Evolutionary conservation across 2,888 invertebrate species (phyloP).

Genomic region (Tiphia femorata): DNA sequence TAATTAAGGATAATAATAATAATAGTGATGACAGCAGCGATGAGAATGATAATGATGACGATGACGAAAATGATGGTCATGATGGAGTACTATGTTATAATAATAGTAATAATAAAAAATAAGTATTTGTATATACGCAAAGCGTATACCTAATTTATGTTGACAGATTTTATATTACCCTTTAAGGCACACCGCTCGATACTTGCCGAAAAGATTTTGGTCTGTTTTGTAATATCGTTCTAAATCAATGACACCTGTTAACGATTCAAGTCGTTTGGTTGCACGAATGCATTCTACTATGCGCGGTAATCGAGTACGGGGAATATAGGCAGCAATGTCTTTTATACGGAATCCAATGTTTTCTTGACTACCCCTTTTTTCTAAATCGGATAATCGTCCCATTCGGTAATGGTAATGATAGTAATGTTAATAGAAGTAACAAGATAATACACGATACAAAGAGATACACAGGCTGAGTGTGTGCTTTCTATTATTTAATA

Average conservation of each 20-base stretch:
- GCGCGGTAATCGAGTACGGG: constrained; percentile 45
- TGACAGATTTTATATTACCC: constrained; percentile 51
- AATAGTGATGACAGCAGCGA: constrained; percentile 23
- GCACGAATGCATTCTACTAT: constrained; percentile 43
- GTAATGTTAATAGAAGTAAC: constrained; percentile 64
- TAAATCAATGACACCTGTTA: constrained; percentile 62
- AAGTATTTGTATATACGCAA: constrained; percentile 31
- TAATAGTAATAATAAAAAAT: constrained; percentile 31
- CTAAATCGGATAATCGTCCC: constrained; percentile 59
- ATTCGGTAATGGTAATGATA: constrained; percentile 63
- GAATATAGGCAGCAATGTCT: constrained; percentile 62
- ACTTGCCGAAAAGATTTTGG: constrained; percentile 49
- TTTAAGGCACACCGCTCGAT: constrained; percentile 66
- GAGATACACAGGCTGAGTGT: constrained; percentile 49
- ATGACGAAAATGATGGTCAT: constrained; percentile 23
- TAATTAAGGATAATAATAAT: constrained; percentile 28
- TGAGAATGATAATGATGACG: constrained; percentile 24
- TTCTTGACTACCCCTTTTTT: constrained; percentile 59
- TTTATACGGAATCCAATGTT: constrained; percentile 68
- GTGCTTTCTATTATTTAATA: constrained; percentile 29
- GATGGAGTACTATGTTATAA: constrained; percentile 25
- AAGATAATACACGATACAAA: constrained; percentile 61
- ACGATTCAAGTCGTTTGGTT: constrained; percentile 33
- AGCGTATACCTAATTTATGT: constrained; percentile 45
- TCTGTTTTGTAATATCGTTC: constrained; percentile 53